phyloP scores from a whole-genome alignment of 1,140 invertebrate species.

The Tetramorium simillimum region DNA sequence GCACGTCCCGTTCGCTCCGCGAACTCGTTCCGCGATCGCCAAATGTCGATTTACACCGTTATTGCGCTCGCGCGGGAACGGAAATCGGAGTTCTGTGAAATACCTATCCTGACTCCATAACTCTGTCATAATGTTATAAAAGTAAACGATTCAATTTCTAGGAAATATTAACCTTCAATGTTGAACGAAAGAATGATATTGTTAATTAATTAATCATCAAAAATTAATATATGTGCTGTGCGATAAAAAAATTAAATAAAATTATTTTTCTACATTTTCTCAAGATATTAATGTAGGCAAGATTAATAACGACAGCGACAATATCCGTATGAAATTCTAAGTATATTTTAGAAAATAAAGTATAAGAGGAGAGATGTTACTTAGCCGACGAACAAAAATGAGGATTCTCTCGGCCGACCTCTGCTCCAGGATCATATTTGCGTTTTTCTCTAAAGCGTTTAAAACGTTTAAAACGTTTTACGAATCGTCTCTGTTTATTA shows the following conservation, averaged over 20 bases:
- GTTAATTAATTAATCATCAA: background rate
- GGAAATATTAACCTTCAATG: background rate
- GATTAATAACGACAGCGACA: too few relatives aligned
- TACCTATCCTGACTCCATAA: background rate
- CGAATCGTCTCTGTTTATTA: too few relatives aligned
- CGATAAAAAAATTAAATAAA: background rate
- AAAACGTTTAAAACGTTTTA: too few relatives aligned
- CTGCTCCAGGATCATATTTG: too few relatives aligned
- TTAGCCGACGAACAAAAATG: too few relatives aligned
- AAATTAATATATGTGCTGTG: background rate
- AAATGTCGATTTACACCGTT: conserved; percentile 53
- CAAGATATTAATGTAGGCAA: background rate
- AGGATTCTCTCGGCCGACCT: too few relatives aligned
- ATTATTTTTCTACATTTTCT: background rate
- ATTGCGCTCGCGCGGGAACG: background rate
- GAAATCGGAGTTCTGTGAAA: conserved; percentile 19
- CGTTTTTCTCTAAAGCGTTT: too few relatives aligned
- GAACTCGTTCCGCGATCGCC: conserved; percentile 41
- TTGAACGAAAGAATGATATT: background rate
- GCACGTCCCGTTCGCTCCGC: conserved; percentile 11
- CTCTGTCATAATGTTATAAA: background rate
- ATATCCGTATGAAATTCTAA: too few relatives aligned
- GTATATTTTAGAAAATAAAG: too few relatives aligned
- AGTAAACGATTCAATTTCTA: background rate
- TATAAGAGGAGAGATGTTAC: too few relatives aligned